Base-by-base conservation (phyloP, 2,888 invertebrate genomes). In the Cosmia pyralina region DNA sequence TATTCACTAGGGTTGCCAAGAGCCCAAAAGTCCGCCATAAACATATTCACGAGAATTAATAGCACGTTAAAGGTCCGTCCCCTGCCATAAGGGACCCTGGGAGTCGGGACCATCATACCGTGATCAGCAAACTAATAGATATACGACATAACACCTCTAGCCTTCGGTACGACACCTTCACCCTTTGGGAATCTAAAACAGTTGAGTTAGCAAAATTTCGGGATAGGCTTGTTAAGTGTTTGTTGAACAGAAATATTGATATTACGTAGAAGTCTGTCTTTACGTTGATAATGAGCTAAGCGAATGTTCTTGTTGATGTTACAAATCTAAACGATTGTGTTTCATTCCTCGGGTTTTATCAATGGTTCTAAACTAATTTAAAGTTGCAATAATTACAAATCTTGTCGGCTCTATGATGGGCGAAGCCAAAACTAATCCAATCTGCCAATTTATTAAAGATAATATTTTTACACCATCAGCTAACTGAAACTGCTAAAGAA, bases 41-140 rank as follows among this genome's bases (percentile, higher is more conserved):
- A 58, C 58, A 53, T 44, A 57, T 66, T 66, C 15, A 57, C 52
- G 7, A 48, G 28, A 66, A 80, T 67, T 58, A 80, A 80, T 74
- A 63, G 57, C 67, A 62, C 15, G 50, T 48, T 58, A 38, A 58
- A 55, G 64, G 13, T 28, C 28, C 46, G 44, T 55, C 63, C 53
- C 22, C 22, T n/a, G 59, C 17, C 81, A 41, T 46, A 13, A 52
- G 69, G 17, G 46, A 5, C n/a, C 53, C 15, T 13, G 38, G 17
- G 52, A 34, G 38, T n/a, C 22, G 44, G 19, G 50, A 41, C 22
- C 53, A 55, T 22, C 53, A 28, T 1, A 22, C 15, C 75, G 52
- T 15, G 41, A 67, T 75, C 67, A 65, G 68, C n/a, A 13, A 50
- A 48, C 44, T 65, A n/a, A 22, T 60, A 75, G 57, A 52, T 52